Conservation (phyloP, 2,113 vertebrate species). For the Nipponia nippon region DNA sequence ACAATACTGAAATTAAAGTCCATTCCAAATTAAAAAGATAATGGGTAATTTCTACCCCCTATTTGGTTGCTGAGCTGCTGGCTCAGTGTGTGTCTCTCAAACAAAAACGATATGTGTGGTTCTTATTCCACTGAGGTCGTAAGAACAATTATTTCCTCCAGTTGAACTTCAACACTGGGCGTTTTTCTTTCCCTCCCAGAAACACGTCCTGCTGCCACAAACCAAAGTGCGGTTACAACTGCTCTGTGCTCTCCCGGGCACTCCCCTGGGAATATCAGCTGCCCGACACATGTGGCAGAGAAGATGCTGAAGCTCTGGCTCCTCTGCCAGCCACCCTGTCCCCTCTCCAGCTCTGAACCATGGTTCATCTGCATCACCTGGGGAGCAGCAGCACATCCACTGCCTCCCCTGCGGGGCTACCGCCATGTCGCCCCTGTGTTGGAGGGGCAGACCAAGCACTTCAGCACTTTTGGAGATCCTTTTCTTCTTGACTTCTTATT, state of each 20-base stretch:
- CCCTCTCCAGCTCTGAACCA: background rate
- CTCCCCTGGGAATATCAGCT: background rate
- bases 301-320: background rate
- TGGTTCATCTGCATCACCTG: background rate
- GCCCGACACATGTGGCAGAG: fast-evolving
- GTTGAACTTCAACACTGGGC: background rate
- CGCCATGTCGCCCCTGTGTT: fast-evolving
- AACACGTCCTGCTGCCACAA: background rate
- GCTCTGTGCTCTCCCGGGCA: background rate
- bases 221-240: background rate
- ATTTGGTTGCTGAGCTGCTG: background rate
- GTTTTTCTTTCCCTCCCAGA: slow-evolving; percentile 1
- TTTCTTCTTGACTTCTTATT: background rate
- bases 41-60: background rate
- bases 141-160: background rate
- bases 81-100: background rate
- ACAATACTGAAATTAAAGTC: background rate
- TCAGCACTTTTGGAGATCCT: fast-evolving
- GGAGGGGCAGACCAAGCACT: fast-evolving
- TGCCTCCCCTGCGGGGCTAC: too few species aligned
- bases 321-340: fast-evolving
- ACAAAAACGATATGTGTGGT: background rate
- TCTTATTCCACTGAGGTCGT: background rate
- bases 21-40: background rate
- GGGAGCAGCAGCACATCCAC: background rate